Percentiles rank a stretch among this genome's conserved stretches.
phyloP scores from a whole-genome alignment of 1,140 invertebrate species.

The Thaumatotibia leucotreta region DNA sequence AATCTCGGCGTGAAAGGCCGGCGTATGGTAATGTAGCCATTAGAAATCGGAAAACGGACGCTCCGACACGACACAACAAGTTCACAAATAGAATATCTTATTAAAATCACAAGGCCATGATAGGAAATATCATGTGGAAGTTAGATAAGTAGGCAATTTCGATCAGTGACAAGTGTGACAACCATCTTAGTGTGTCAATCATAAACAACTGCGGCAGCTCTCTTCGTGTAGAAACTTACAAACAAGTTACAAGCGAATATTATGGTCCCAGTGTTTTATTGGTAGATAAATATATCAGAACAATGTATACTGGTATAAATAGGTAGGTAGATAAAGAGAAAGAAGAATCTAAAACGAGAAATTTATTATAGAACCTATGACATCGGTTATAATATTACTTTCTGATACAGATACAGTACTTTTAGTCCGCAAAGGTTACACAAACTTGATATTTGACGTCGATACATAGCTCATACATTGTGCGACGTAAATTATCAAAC shows the following conservation, averaged over 20 bases:
- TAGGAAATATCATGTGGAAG: background rate
- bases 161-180: background rate
- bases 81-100: background rate
- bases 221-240: background rate
- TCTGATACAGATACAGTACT: too few relatives aligned
- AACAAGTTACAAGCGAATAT: background rate
- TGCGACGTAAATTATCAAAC: too few relatives aligned
- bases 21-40: constrained; percentile 57
- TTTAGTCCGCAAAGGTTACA: too few relatives aligned
- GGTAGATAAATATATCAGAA: background rate
- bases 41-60: constrained; percentile 58
- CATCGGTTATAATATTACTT: too few relatives aligned
- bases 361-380: too few relatives aligned
- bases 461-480: too few relatives aligned
- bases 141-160: background rate
- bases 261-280: background rate
- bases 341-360: too few relatives aligned
- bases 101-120: background rate
- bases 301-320: too few relatives aligned
- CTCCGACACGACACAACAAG: constrained; percentile 19
- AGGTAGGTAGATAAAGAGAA: too few relatives aligned
- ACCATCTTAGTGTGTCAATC: background rate
- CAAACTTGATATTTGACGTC: too few relatives aligned
- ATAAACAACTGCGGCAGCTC: background rate
- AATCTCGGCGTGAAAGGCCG: constrained; percentile 53